phyloP scores from a whole-genome alignment of 2,113 vertebrate species.

The Phaetusa simplex region DNA sequence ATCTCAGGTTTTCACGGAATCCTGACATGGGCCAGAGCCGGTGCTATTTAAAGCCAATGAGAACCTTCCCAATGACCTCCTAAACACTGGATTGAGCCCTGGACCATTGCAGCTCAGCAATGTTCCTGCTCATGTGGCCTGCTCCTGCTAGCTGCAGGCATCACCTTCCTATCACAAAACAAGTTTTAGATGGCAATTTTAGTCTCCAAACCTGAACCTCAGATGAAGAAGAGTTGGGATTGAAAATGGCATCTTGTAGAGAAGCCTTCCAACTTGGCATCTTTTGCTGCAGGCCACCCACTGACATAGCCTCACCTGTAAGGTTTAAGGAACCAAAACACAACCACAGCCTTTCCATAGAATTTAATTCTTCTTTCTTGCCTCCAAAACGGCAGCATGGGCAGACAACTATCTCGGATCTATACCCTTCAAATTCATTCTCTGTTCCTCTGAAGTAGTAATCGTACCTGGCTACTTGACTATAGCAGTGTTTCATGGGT shows the following conservation, averaged over 20 bases:
- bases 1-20: not conserved
- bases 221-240: accelerated
- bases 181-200: not conserved
- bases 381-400: not conserved
- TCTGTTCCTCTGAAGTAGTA: not conserved
- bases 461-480: no score
- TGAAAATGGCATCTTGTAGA: not conserved
- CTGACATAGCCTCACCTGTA: not conserved
- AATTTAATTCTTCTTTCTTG: not conserved
- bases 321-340: not conserved
- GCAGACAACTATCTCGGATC: not conserved
- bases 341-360: not conserved
- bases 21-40: accelerated
- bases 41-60: not conserved
- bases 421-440: not conserved
- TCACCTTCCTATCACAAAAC: not conserved
- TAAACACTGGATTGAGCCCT: not conserved
- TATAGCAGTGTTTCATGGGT: not conserved
- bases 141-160: not conserved
- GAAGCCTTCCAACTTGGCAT: not conserved
- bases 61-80: not conserved
- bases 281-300: not conserved
- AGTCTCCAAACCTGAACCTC: not conserved
- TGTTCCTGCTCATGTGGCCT: not conserved
- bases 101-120: not conserved